phyloP scores from a whole-genome alignment of 2,797 vertebrate genomes.

The Ambastaia sidthimunki region DNA sequence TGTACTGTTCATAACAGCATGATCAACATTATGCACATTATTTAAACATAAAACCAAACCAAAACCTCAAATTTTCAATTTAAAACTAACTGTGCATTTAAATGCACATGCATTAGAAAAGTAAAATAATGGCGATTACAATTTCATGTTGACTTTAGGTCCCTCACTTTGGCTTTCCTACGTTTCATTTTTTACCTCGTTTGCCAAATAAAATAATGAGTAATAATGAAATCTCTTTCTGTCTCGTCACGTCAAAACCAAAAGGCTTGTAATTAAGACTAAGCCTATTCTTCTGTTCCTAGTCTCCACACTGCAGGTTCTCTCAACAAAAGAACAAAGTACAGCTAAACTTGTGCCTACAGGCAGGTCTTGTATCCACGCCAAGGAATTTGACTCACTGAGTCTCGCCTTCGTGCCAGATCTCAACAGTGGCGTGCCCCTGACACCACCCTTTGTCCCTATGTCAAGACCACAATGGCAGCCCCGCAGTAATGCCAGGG shows the following conservation, averaged over 20 bases:
- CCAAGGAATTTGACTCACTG: constrained; percentile 63
- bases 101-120: too few relatives aligned
- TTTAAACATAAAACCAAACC: too few relatives aligned
- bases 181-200: neutral
- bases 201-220: constrained; percentile 5
- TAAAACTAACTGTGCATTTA: too few relatives aligned
- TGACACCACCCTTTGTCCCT: constrained; percentile 62
- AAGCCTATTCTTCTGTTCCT: constrained; percentile 60
- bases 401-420: constrained; percentile 63
- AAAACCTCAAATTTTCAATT: too few relatives aligned
- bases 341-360: constrained; percentile 64
- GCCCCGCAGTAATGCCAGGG: constrained; percentile 60
- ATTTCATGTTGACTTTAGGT: constrained; percentile 4
- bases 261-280: constrained; percentile 55
- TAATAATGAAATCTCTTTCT: constrained; percentile 59
- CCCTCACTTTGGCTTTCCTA: neutral
- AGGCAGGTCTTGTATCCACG: constrained; percentile 59
- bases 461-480: constrained; percentile 65
- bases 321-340: constrained; percentile 64
- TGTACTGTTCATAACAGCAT: neutral
- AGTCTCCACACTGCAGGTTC: constrained; percentile 60
- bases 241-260: constrained; percentile 53
- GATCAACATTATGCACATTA: too few relatives aligned
- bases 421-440: constrained; percentile 41
- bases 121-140: neutral